These are phyloP conservation scores for Chrysogorgia sp. DNA, from an alignment of 92 coral and sea anemone species.

Conservation along the genomic window DNA sequence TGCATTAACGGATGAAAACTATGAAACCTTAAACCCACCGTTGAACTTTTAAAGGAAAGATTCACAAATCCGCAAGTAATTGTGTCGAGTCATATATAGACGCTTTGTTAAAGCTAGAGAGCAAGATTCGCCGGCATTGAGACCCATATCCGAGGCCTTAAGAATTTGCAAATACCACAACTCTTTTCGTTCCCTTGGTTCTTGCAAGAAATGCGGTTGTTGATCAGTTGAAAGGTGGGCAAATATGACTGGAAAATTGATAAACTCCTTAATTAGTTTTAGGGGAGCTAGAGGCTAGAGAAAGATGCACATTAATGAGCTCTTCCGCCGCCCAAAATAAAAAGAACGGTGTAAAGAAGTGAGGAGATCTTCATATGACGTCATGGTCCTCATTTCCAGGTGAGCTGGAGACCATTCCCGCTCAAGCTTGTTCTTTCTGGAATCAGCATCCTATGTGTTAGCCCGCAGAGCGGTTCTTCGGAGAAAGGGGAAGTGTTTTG, in stretches of 20 bases:
- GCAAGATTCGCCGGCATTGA: constrained; percentile 6
- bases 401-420: background rate
- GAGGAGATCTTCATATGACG: background rate
- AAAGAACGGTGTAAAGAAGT: no score
- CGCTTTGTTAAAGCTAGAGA: constrained; percentile 47
- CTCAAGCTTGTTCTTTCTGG: constrained; percentile 23
- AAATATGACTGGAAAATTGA: constrained; percentile 29
- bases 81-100: constrained; percentile 56
- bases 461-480: constrained; percentile 60
- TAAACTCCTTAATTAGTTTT: constrained; percentile 5
- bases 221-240: constrained; percentile 28
- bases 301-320: constrained; percentile 11
- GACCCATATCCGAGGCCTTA: constrained; percentile 13
- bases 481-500: constrained; percentile 60
- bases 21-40: constrained; percentile 22
- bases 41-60: constrained; percentile 37
- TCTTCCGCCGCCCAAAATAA: no score
- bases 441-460: constrained; percentile 52
- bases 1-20: constrained; percentile 44
- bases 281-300: constrained; percentile 33
- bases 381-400: background rate
- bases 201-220: constrained; percentile 27
- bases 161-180: constrained; percentile 20
- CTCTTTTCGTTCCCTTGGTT: constrained; percentile 40
- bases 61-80: constrained; percentile 53